These are phyloP conservation scores for Eudyptes chrysolophus DNA, from an alignment of 2,113 vertebrate species.

Conservation along the genomic window DNA sequence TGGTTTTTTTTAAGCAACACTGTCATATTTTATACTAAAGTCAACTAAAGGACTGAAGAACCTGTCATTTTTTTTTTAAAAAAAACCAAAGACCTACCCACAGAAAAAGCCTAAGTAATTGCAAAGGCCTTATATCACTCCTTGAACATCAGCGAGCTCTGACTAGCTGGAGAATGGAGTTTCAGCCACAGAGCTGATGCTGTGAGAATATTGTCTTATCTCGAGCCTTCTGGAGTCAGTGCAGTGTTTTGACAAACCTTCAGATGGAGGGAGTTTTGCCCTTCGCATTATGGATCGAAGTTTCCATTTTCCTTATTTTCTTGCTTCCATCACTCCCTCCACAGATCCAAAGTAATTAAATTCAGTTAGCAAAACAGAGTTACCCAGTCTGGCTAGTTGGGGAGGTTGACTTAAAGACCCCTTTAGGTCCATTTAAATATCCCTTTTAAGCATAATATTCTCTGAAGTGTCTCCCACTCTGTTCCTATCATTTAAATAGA, in stretches of 20 bases:
- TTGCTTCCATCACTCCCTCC: background rate
- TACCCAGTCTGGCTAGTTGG: background rate
- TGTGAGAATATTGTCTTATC: background rate
- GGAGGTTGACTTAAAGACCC: background rate
- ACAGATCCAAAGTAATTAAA: background rate
- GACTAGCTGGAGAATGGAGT: background rate
- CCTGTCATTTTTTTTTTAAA: background rate
- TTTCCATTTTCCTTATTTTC: background rate
- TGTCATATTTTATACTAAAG: background rate
- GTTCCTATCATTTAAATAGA: background rate
- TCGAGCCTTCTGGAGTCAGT: background rate
- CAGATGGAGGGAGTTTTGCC: background rate
- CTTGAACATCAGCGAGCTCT: background rate
- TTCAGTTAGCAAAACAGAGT: background rate
- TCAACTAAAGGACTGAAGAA: background rate
- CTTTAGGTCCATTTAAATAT: background rate
- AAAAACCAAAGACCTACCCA: background rate
- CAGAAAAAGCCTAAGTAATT: background rate
- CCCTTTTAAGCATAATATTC: background rate
- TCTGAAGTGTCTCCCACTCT: background rate
- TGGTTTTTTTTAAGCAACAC: background rate
- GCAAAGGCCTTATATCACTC: background rate
- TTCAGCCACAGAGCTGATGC: background rate
- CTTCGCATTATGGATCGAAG: background rate
- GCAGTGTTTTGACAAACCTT: background rate